Evolutionary conservation across 2,888 invertebrate species (phyloP).

Genomic region (Altica lythri): DNA sequence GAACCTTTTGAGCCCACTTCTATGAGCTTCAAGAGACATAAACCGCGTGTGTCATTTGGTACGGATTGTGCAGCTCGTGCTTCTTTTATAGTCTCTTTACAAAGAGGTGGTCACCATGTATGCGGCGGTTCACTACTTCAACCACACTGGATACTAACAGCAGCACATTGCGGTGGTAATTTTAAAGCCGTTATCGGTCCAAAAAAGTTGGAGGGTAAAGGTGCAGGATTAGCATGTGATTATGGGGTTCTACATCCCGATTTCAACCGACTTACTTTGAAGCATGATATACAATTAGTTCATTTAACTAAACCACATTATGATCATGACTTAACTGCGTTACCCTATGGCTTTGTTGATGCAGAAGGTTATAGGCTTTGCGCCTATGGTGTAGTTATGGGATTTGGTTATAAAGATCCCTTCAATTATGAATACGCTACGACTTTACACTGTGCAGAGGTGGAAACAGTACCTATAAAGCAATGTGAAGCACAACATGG

Average conservation of each 20-base stretch:
- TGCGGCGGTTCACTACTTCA: constrained; percentile 27
- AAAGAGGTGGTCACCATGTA: constrained; percentile 16
- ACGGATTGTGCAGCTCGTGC: not conserved
- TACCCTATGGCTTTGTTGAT: too few relatives aligned
- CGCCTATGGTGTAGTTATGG: not conserved
- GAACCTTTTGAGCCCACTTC: too few relatives aligned
- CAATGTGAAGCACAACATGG: not conserved
- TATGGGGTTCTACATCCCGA: too few relatives aligned
- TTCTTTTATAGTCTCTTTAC: constrained; percentile 24
- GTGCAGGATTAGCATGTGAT: not conserved
- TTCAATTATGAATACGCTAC: too few relatives aligned
- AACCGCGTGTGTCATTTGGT: constrained; percentile 1
- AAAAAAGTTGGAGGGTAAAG: not conserved
- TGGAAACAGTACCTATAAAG: not conserved
- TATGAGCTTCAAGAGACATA: too few relatives aligned
- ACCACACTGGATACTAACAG: constrained; percentile 27
- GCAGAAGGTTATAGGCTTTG: too few relatives aligned
- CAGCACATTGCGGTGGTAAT: constrained; percentile 24
- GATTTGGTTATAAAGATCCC: too few relatives aligned
- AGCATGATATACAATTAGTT: too few relatives aligned
- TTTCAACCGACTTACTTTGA: too few relatives aligned
- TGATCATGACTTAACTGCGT: too few relatives aligned
- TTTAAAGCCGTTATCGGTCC: not conserved
- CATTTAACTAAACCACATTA: too few relatives aligned
- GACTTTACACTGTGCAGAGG: not conserved